Evolutionary conservation across 35 echinoderm and acorn worm genomes (phyloP).

Genomic region (Strongylocentrotus purpuratus): DNA sequence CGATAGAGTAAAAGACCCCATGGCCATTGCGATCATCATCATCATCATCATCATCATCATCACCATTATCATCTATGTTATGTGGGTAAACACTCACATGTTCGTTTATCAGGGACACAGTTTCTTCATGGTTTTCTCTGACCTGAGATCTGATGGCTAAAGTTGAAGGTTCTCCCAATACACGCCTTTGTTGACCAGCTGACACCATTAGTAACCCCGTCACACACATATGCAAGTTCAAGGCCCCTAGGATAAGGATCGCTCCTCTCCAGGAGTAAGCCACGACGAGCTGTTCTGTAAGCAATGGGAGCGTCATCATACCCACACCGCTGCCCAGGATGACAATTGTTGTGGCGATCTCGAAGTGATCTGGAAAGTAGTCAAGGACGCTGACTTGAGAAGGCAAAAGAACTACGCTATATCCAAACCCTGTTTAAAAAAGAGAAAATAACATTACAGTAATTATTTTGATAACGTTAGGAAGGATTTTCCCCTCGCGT

Average conservation of each 20-base stretch:
- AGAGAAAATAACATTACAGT: too few species aligned
- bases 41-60: too few species aligned
- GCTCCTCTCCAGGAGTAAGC: conserved; percentile 1
- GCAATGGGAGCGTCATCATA: too few species aligned
- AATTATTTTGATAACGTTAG: not conserved
- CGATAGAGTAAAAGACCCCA: too few species aligned
- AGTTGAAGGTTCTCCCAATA: not conserved
- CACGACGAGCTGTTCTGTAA: not conserved
- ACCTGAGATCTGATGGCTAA: not conserved
- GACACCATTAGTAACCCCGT: not conserved
- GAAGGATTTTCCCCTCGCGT: not conserved
- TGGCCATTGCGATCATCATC: too few species aligned
- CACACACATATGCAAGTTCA: not conserved
- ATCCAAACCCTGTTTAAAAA: too few species aligned
- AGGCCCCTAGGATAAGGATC: conserved; percentile 7
- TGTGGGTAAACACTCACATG: not conserved
- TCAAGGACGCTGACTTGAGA: too few species aligned
- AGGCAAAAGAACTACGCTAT: too few species aligned
- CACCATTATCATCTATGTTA: too few species aligned
- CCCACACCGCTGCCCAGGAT: too few species aligned
- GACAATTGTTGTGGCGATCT: too few species aligned
- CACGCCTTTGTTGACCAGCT: not conserved
- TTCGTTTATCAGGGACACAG: not conserved
- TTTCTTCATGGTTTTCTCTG: not conserved
- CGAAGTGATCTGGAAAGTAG: too few species aligned